Conservation (phyloP, 2,113 vertebrate species). For the Falco punctatus region DNA sequence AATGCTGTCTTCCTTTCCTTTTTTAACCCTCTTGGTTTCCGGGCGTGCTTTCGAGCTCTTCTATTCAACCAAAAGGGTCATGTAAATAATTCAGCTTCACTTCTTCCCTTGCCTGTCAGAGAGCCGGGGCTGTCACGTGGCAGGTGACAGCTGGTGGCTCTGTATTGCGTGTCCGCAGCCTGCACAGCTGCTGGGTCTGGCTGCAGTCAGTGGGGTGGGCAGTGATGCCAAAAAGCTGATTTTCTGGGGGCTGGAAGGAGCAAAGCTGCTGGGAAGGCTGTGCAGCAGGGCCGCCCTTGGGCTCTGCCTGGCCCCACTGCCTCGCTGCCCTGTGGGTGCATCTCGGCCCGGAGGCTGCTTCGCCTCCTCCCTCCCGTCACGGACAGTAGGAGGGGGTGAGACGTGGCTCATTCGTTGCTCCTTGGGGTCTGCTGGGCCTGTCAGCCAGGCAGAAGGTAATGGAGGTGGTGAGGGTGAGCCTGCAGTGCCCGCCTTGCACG, state of each 20-base stretch:
- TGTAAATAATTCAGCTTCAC: not conserved
- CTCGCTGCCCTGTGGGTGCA: fast-evolving
- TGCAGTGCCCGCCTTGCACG: fast-evolving
- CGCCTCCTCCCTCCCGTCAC: fast-evolving
- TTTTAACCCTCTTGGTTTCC: not conserved
- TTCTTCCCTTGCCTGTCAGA: fast-evolving
- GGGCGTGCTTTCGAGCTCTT: fast-evolving
- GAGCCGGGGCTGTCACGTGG: not conserved
- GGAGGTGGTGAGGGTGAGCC: not conserved
- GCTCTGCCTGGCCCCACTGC: fast-evolving
- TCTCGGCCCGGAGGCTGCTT: not conserved
- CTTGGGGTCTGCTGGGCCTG: not conserved
- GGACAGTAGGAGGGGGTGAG: fast-evolving
- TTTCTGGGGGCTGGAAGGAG: not conserved
- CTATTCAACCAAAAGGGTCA: not conserved
- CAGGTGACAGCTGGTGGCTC: not conserved
- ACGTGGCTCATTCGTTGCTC: fast-evolving
- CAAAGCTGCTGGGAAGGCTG: not conserved
- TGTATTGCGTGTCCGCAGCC: fast-evolving
- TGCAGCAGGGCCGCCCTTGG: not conserved
- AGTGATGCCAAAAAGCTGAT: fast-evolving
- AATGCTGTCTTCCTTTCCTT: not conserved
- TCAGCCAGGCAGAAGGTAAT: not conserved
- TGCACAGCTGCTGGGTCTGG: fast-evolving
- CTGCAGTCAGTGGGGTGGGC: fast-evolving